Evolutionary conservation across 2,888 invertebrate species (phyloP).

Genomic region (Cantharis nigra): DNA sequence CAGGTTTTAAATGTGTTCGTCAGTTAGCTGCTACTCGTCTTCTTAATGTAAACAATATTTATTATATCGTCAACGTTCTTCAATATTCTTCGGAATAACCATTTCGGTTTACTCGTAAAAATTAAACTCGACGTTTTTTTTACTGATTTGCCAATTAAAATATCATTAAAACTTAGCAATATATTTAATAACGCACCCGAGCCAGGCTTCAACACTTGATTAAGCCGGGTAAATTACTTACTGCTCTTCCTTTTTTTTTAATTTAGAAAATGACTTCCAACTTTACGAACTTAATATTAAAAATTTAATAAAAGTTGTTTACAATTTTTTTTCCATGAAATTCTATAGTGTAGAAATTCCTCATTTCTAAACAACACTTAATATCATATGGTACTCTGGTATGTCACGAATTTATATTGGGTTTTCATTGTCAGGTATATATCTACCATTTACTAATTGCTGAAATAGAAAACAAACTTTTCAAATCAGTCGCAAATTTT

Average conservation of each 20-base stretch:
- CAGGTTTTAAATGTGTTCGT: constrained; percentile 4
- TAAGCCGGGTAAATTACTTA: neutral
- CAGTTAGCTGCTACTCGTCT: neutral
- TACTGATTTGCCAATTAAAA: neutral
- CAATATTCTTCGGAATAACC: neutral
- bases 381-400: neutral
- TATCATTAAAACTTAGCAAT: neutral
- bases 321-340: neutral
- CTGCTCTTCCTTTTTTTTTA: neutral
- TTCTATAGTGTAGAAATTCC: neutral
- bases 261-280: neutral
- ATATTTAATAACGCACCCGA: neutral
- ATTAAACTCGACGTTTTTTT: neutral
- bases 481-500: neutral
- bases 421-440: neutral
- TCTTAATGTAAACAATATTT: constrained; percentile 1
- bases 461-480: neutral
- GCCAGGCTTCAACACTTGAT: neutral
- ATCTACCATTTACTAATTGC: neutral
- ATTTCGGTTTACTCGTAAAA: neutral
- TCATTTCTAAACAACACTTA: neutral
- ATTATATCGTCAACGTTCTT: neutral
- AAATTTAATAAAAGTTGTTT: neutral
- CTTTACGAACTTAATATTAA: neutral
- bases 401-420: neutral